These are phyloP conservation scores for Tursiops truncatus DNA, from an alignment of 2,113 vertebrate species.

Conservation along the genomic window DNA sequence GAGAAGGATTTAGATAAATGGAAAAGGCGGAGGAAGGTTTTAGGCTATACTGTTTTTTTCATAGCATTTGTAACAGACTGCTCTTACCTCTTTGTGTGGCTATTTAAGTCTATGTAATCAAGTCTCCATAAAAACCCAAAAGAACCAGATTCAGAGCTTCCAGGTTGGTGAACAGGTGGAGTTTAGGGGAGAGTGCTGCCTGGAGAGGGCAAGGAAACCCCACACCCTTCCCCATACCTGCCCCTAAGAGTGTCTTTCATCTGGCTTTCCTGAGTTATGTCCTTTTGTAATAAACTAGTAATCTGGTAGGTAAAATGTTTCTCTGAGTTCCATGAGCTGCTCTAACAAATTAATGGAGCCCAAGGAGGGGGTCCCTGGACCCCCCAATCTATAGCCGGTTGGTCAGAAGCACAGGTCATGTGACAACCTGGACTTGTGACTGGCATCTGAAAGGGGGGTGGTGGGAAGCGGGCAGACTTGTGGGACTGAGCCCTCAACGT, in stretches of 20 bases:
- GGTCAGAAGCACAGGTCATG: neutral
- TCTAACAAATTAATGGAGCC: neutral
- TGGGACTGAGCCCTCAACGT: neutral
- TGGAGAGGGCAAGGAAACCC: neutral
- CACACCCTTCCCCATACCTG: neutral
- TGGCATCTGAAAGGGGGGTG: neutral
- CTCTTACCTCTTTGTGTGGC: neutral
- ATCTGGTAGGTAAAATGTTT: neutral
- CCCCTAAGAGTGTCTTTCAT: neutral
- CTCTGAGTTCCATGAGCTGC: neutral
- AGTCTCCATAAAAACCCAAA: neutral
- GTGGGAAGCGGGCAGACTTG: neutral
- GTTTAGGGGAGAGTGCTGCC: neutral
- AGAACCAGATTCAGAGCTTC: neutral
- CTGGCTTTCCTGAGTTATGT: neutral
- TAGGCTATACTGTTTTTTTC: neutral
- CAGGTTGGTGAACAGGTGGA: neutral
- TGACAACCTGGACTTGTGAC: neutral
- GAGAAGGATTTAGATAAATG: neutral
- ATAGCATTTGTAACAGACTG: neutral
- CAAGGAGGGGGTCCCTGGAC: neutral
- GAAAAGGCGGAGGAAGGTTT: neutral
- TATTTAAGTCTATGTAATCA: neutral
- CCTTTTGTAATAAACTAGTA: neutral
- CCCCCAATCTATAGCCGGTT: neutral